These are phyloP conservation scores for Arizona elegans DNA, from an alignment of 2,113 vertebrate genomes.

Conservation along the genomic window DNA sequence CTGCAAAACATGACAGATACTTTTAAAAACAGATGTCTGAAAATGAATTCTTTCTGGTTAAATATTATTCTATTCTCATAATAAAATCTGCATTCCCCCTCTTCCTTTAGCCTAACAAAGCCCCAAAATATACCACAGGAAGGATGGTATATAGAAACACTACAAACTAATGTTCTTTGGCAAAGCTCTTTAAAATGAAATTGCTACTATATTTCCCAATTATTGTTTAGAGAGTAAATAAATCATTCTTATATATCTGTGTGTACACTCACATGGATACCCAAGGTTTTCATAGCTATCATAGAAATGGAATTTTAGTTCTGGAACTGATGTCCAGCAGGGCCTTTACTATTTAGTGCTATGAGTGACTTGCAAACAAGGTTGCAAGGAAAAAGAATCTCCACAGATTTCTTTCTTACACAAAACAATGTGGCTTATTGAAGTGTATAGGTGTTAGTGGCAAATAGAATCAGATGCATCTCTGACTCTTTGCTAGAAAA, in stretches of 20 bases:
- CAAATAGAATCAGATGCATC: background rate
- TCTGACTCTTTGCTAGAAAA: background rate
- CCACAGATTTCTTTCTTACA: background rate
- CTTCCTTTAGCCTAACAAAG: background rate
- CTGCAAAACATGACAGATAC: background rate
- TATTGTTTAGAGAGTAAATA: constrained; percentile 1
- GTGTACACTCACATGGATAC: background rate
- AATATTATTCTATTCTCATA: constrained; percentile 9
- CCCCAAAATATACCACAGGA: constrained; percentile 13
- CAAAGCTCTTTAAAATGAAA: background rate
- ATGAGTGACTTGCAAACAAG: background rate
- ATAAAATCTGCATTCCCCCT: constrained; percentile 15
- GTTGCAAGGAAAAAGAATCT: background rate
- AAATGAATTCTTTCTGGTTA: constrained; percentile 20
- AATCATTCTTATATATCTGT: background rate
- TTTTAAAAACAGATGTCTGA: constrained; percentile 18
- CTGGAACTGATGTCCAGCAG: background rate
- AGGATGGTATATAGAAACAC: background rate
- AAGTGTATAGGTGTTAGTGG: background rate
- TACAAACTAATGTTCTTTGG: background rate
- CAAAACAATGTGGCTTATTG: background rate
- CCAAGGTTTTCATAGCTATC: background rate
- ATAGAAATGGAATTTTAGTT: background rate
- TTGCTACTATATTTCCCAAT: background rate
- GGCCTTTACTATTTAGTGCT: background rate